Evolutionary conservation across 2,888 invertebrate genomes (phyloP).

Genomic region (Odiellus spinosus): DNA sequence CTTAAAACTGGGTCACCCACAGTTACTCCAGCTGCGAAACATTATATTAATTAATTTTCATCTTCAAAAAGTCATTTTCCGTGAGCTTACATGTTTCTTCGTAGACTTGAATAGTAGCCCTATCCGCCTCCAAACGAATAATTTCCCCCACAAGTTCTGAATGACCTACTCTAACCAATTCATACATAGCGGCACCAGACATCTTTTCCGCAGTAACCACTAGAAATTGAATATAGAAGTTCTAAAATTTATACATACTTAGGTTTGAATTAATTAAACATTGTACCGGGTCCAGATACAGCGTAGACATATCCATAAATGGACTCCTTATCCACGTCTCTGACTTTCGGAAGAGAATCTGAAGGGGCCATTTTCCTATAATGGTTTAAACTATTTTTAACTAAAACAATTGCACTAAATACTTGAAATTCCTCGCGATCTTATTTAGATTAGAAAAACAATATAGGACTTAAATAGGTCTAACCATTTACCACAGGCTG

Average conservation of each 20-base stretch:
- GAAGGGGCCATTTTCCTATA: no score
- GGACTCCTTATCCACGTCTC: constrained; percentile 70
- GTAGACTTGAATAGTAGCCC: constrained; percentile 96
- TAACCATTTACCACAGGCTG: no score
- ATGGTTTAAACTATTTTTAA: no score
- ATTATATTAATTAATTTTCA: background rate
- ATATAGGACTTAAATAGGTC: no score
- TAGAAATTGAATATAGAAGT: constrained; percentile 32
- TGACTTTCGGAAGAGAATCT: constrained; percentile 45
- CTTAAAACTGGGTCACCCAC: constrained; percentile 97
- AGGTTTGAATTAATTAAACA: background rate
- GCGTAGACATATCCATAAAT: constrained; percentile 88
- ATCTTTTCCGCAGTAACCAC: constrained; percentile 98
- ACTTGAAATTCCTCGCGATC: no score
- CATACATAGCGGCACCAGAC: constrained; percentile 99
- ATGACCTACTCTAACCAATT: constrained; percentile 96
- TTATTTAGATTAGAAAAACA: no score
- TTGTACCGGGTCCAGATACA: constrained; percentile 97
- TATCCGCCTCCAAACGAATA: constrained; percentile 97
- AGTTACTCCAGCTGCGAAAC: constrained; percentile 72
- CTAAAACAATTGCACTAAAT: no score
- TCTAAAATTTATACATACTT: no score
- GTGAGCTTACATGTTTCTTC: constrained; percentile 40
- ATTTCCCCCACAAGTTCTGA: constrained; percentile 97
- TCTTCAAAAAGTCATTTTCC: background rate